Evolutionary conservation across 2,888 invertebrate species (phyloP), one percentile per base, ranked within the genome.

Genomic region (Camponotus fellah): DNA sequence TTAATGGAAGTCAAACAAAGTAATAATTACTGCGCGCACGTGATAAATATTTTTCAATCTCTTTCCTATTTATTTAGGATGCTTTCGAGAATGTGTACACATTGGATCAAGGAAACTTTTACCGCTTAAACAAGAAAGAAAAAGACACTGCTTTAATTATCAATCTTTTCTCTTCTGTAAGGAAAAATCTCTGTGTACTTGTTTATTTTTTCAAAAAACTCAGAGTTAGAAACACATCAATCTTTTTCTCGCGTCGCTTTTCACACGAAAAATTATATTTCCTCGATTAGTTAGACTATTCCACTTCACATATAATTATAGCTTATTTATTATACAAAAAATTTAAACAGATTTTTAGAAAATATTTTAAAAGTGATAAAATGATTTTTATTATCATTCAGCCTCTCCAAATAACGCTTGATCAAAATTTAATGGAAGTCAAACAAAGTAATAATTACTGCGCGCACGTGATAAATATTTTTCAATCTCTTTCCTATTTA

Each of bases 111-210:
- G 64, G 10, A 79, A 60, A 32, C 49, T 64, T 43, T 49, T 40
- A 64, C 77, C 37, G 49, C 26, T 72, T 49, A 49, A 83, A 82
- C 37, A 79, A 84, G 74, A 60, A 34, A 60, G 12, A 49, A 69
- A 74, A 62, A 74, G 88, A 79, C 88, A 90, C 90, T 90, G 86
- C 90, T n/a, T 26, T 69, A 46, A 40, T 72, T 43, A 53, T 17
- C 76, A 65, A 76, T 65, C 34, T 49, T 21, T 9, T 65, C 17
- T 65, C 46, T 46, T 3, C 1, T 66, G 37, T 66, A 37, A 37
- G 14, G 26, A 14, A 0, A 34, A 37, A 37, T 49, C 10, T 65
- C 21, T 64, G 21, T 14, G n/a, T 32, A 32, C 8, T 12, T 14
- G 14, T 34, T 53, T 53, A 26, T 26, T 26, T 26, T 26, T 26